These are phyloP conservation scores for Drosophila tripunctata DNA, from an alignment of 2,888 invertebrate species.

Conservation along the genomic window DNA sequence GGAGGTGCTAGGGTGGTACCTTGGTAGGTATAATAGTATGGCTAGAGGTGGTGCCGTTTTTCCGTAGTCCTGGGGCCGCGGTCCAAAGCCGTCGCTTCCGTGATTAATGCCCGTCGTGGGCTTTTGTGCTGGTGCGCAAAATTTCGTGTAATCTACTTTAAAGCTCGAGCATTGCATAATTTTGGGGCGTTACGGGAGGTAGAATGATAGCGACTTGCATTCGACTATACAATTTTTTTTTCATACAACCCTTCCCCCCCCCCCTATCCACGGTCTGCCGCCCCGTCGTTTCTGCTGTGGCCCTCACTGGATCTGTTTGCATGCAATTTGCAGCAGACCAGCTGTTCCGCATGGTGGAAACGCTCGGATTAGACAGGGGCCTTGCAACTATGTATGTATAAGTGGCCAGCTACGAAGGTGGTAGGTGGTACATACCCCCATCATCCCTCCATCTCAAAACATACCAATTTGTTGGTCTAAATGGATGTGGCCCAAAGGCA, in stretches of 20 bases:
- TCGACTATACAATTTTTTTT: constrained; percentile 10
- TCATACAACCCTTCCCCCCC: too few relatives aligned
- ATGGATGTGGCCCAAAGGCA: constrained; percentile 22
- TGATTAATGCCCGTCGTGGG: constrained; percentile 76
- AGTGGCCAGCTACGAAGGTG: constrained; percentile 35
- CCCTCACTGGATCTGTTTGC: constrained; percentile 16
- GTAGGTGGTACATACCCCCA: constrained; percentile 14
- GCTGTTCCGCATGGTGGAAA: constrained; percentile 10
- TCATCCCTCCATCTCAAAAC: not conserved
- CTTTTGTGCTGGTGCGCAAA: constrained; percentile 70
- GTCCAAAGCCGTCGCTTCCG: constrained; percentile 52
- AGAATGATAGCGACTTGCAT: constrained; percentile 5
- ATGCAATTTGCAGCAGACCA: constrained; percentile 39
- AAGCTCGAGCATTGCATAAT: constrained; percentile 74
- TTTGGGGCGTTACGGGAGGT: constrained; percentile 45
- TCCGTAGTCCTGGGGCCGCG: not conserved
- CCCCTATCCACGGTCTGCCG: not conserved
- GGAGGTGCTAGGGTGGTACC: not conserved
- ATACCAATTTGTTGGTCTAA: constrained; percentile 1
- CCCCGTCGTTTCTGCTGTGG: not conserved
- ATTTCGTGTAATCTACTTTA: constrained; percentile 77
- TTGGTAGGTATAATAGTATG: too few relatives aligned
- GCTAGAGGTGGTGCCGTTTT: not conserved
- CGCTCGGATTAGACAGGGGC: constrained; percentile 21
- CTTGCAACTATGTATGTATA: constrained; percentile 11